Base-by-base conservation (phyloP, 2,888 invertebrate genomes). In the Callyntrura guangdongensis region DNA sequence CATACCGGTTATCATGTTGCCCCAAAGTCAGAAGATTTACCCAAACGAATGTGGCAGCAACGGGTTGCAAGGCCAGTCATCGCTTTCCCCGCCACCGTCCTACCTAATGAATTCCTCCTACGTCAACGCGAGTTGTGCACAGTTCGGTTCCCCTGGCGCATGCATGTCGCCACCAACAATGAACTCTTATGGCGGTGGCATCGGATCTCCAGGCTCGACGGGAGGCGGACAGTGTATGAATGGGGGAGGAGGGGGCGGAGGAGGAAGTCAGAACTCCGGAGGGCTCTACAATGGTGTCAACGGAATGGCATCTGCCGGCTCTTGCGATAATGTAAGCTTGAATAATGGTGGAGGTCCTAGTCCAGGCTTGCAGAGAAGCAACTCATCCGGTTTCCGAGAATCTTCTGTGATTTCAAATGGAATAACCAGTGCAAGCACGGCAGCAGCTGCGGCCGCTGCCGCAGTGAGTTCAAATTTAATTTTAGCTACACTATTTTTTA, bases 391-490 rank as follows among this genome's bases (percentile, higher is more conserved):
- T 85, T 92, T 91, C 53, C 85, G 92, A 72, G 92, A 93, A 67
- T 82, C 91, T 49, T 92, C 92, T 77, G 92, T 92, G 77, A 93
- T 92, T 90, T 53, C 92, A 12, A 92, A 92, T 91, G 89, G 92
- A 36, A 84, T 87, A 45, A 89, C 77, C 86, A 89, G 86, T 91
- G 87, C 90, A 25, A 90, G 69, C 74, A 89, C 92, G 9, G 92
- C 97, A 27, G 93, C 92, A 0, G 97, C 97, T 0, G 94, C 95
- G 72, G 95, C 98, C 88, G 97, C 98, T 94, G 96, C 98, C 72
- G 97, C 97, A 0, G 96, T 99, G 95, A 85, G 53, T 81, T 25
- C 67, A 49, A 84, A 17, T 69, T 84, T 64, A 9, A 67, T 27
- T 67, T 64, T 14, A 20, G 3, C 22, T 14, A 83, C 22, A 56